Base-by-base conservation (phyloP, 2,888 invertebrate species). In the Malacosoma neustria region DNA sequence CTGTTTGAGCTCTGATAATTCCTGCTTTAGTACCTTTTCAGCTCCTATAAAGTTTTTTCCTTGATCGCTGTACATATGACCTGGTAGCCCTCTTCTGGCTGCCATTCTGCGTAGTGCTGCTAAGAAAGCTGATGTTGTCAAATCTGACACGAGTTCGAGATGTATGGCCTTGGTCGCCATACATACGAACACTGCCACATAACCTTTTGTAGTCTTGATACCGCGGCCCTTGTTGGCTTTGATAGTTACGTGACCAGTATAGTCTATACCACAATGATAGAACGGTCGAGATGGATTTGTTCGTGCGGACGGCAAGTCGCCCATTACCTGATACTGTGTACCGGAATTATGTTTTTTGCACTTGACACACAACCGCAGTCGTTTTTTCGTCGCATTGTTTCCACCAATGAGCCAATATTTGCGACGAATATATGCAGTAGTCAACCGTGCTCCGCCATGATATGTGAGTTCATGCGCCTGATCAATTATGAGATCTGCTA, bases 81-180 rank as follows among this genome's bases (percentile, higher is more conserved):
- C 15, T 32, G 50, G 51, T 30, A 36, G 37, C 1, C 53, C 53
- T 43, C 54, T 29, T 33, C 55, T 33, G 1, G 54, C 32, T 0
- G 42, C 42, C 32, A 54, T 52, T 4, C 54, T 30, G 14, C 29
- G 29, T 13, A 53, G 53, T 1, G 51, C 51, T n/a, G 38, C 52
- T 6, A 54, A 38, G 14, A 54, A 54, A 0, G 50, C 43, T 29
- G 57, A 51, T 1, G 61, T 45, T 1, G 54, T 52, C 0, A 66
- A 44, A 9, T 55, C 53, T 1, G 46, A 44, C 0, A 60, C 65
- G 1, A 53, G 31, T 32, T 67, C 67, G 0, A 66, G 33, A 37
- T 64, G 60, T 3, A 57, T 39, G 0, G 54, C 55, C n/a, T 51
- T 52, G 0, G 51, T 48, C 0, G 48, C 37, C 44, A 59, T 45